Conservation (phyloP, 1,140 invertebrate species). For the Riptortus pedestris region DNA sequence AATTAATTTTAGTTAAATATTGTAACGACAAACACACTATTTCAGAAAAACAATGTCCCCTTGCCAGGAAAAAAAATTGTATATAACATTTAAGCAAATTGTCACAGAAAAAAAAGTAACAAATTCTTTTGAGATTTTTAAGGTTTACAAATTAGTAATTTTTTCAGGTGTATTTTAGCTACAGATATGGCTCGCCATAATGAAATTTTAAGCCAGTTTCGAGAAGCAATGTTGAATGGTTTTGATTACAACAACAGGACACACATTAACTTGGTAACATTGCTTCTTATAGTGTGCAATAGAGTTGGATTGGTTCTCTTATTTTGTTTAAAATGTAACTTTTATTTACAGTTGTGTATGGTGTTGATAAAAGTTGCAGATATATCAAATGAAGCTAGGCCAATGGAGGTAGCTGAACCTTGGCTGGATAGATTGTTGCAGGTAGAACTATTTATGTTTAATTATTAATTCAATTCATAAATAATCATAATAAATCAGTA, state of each 20-base stretch:
- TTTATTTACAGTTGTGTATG: conserved; percentile 59
- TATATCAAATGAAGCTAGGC: conserved; percentile 76
- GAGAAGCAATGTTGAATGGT: conserved; percentile 48
- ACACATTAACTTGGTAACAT: conserved; percentile 71
- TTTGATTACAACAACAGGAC: conserved; percentile 66
- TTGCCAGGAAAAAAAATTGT: no score
- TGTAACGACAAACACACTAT: no score
- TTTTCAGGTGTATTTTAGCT: conserved; percentile 59
- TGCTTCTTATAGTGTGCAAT: no score
- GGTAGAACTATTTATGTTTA: conserved; percentile 33
- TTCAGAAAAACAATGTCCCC: no score
- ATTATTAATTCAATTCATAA: neutral
- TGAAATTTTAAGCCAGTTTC: conserved; percentile 70
- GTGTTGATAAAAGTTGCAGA: conserved; percentile 78
- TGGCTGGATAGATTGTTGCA: conserved; percentile 68
- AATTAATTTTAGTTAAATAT: no score
- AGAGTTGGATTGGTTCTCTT: neutral
- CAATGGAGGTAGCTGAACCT: conserved; percentile 73
- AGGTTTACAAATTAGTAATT: neutral
- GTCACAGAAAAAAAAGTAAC: no score
- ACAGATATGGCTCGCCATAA: conserved; percentile 83
- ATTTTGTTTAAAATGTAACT: neutral
- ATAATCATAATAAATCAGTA: no score
- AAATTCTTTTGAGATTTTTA: no score
- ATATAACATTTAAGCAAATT: no score